Evolutionary conservation across 2,888 invertebrate species (phyloP).

Genomic region (Xestoiulus laeticollis): DNA sequence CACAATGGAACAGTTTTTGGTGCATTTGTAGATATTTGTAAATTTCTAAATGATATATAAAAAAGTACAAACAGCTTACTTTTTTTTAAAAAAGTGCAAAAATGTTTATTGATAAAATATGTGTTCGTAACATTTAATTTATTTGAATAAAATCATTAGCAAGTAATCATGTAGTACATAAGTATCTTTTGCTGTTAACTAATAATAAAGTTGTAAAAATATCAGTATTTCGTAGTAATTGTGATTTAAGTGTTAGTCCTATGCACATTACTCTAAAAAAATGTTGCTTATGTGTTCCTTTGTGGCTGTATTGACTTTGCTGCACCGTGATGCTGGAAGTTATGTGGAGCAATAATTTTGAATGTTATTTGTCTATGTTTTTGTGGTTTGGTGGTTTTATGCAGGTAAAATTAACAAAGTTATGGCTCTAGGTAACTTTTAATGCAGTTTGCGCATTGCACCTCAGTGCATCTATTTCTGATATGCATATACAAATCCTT

Average conservation of each 20-base stretch:
- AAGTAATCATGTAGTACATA: not conserved
- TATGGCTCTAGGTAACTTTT: not conserved
- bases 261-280: not conserved
- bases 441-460: too few relatives aligned
- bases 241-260: not conserved
- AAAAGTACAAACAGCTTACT: not conserved
- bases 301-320: conserved; percentile 1
- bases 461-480: too few relatives aligned
- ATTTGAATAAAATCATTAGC: not conserved
- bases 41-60: not conserved
- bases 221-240: conserved; percentile 3
- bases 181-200: not conserved
- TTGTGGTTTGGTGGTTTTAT: not conserved
- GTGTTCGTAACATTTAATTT: not conserved
- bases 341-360: not conserved
- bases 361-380: not conserved
- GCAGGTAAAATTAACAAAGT: not conserved
- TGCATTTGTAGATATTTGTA: conserved; percentile 3
- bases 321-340: not conserved
- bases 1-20: conserved; percentile 27
- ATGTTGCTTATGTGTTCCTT: conserved; percentile 34
- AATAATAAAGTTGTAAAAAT: conserved; percentile 13
- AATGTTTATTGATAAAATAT: not conserved
- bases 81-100: not conserved
- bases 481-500: too few relatives aligned